A percentile compares a stretch with the other conserved stretches of the same genome.
phyloP scores from a whole-genome alignment of 2,113 vertebrate genomes.

The Phoxinus phoxinus region DNA sequence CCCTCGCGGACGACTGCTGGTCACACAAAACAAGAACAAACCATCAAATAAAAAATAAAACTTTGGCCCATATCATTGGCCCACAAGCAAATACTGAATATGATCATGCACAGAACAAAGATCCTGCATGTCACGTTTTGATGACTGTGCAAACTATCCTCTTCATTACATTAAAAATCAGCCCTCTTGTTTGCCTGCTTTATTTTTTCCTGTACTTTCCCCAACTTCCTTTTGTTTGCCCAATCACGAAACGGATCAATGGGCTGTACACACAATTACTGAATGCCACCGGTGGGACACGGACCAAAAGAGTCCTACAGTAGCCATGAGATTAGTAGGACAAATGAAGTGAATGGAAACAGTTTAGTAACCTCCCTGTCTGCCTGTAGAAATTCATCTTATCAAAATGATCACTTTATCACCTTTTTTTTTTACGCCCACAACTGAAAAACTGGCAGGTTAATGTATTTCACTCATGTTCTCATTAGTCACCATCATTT shows the following conservation, averaged over 20 bases:
- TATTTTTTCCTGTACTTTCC: constrained; percentile 58
- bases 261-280: constrained; percentile 51
- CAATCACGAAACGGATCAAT: constrained; percentile 65
- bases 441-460: background rate
- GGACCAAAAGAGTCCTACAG: background rate
- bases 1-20: too few species aligned
- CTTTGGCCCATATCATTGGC: background rate
- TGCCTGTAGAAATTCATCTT: background rate
- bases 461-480: background rate
- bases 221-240: constrained; percentile 58
- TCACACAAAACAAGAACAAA: too few species aligned
- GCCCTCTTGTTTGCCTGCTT: constrained; percentile 55
- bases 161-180: constrained; percentile 57
- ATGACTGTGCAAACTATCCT: constrained; percentile 59
- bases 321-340: background rate
- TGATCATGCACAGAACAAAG: constrained; percentile 3
- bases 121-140: constrained; percentile 61
- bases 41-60: too few species aligned
- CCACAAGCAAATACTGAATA: too few species aligned
- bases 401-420: background rate
- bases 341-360: background rate
- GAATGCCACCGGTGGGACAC: constrained; percentile 14
- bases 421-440: background rate
- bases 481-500: constrained; percentile 10
- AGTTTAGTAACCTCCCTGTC: background rate